phyloP scores from a whole-genome alignment of 2,113 vertebrate species.

The Cyphomyrus discorhynchus region DNA sequence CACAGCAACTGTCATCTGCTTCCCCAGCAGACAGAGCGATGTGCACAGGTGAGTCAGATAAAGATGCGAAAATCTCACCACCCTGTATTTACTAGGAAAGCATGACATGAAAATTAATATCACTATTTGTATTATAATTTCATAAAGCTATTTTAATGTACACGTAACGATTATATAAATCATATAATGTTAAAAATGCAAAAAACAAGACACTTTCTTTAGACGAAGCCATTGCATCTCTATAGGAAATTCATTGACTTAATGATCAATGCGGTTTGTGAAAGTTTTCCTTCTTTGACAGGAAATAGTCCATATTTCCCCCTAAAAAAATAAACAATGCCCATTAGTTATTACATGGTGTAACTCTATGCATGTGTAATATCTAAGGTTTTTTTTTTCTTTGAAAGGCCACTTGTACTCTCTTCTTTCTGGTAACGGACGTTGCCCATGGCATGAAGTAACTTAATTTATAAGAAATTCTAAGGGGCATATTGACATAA shows the following conservation, averaged over 20 bases:
- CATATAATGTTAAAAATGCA: background rate
- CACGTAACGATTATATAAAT: background rate
- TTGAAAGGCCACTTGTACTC: slow-evolving; percentile 44
- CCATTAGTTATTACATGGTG: background rate
- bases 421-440: slow-evolving; percentile 42
- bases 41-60: background rate
- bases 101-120: background rate
- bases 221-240: background rate
- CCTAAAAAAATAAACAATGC: background rate
- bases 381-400: background rate
- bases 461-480: slow-evolving; percentile 12
- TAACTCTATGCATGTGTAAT: background rate
- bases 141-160: background rate
- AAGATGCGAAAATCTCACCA: background rate
- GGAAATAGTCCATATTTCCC: background rate
- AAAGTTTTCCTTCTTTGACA: background rate
- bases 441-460: background rate
- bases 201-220: background rate
- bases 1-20: background rate
- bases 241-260: background rate
- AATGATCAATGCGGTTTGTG: background rate
- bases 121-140: background rate
- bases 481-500: background rate
- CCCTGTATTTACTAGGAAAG: background rate
- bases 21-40: background rate